Evolutionary conservation across 2,113 vertebrate species (phyloP).

Genomic region (Delphinus delphis): DNA sequence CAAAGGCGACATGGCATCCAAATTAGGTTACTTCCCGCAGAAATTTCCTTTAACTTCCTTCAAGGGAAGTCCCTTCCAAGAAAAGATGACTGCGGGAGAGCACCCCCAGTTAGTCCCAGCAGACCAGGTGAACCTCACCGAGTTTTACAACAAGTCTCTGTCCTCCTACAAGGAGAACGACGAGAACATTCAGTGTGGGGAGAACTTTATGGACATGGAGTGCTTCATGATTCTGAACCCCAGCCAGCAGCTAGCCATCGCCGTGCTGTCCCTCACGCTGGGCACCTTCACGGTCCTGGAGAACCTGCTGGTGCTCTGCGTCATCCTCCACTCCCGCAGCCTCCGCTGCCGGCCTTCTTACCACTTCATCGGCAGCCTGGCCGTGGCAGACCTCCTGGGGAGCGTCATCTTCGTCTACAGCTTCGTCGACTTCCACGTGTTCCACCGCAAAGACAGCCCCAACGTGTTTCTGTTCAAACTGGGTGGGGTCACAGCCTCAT

Average conservation of each 20-base stretch:
- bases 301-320: conserved; percentile 95
- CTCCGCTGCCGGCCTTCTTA: conserved; percentile 97
- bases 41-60: conserved; percentile 95
- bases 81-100: conserved; percentile 93
- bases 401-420: conserved; percentile 99
- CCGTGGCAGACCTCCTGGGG: conserved; percentile 96
- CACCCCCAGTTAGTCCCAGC: conserved; percentile 90
- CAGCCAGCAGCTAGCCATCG: conserved; percentile 96
- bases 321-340: conserved; percentile 96
- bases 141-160: conserved; percentile 91
- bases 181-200: conserved; percentile 93
- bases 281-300: conserved; percentile 98
- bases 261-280: conserved; percentile 94
- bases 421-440: conserved; percentile 99
- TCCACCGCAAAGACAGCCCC: conserved; percentile 97
- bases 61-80: conserved; percentile 92
- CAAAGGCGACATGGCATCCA: conserved; percentile 90
- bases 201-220: conserved; percentile 99
- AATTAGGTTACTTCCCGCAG: conserved; percentile 92
- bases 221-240: conserved; percentile 99
- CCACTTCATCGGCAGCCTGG: conserved; percentile 98
- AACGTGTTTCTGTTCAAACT: conserved; percentile 98
- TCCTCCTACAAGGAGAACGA: conserved; percentile 90
- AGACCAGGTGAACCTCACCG: conserved; percentile 93
- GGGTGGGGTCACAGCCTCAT: conserved; percentile 97